A percentile compares a stretch with the other conserved stretches of the same genome.
phyloP scores from a whole-genome alignment of 2,797 vertebrate genomes.

The Lepus townsendii region DNA sequence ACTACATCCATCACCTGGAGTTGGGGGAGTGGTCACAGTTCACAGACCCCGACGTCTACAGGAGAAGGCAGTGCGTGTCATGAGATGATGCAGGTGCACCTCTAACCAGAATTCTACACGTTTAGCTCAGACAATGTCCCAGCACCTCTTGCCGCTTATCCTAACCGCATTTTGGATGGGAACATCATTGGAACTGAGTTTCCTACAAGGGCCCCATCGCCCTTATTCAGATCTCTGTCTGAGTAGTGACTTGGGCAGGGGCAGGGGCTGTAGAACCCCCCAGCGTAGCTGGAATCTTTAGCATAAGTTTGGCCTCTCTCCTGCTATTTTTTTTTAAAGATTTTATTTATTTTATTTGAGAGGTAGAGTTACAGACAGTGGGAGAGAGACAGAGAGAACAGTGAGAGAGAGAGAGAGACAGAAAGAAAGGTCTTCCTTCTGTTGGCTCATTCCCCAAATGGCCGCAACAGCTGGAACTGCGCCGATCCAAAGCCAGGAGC shows the following conservation, averaged over 20 bases:
- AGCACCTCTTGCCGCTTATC: not conserved
- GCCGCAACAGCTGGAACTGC: too few species aligned
- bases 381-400: too few species aligned
- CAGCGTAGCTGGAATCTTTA: not conserved
- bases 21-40: not conserved
- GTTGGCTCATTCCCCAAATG: too few species aligned
- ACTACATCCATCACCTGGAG: not conserved
- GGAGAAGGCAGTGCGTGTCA: fast-evolving
- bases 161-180: not conserved
- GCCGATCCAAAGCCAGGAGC: too few species aligned
- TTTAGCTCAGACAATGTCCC: not conserved
- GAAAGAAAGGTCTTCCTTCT: too few species aligned
- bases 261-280: not conserved
- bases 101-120: not conserved
- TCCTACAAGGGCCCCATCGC: not conserved
- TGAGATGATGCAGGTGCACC: not conserved
- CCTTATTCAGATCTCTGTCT: not conserved
- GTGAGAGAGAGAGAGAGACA: too few species aligned
- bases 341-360: too few species aligned
- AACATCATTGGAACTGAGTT: not conserved
- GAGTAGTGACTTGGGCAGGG: not conserved
- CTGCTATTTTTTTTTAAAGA: too few species aligned
- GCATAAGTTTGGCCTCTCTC: fast-evolving
- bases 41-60: not conserved
- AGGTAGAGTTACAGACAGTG: too few species aligned